Conservation (phyloP, 1,140 invertebrate genomes). For the Mactra quadrangularis region DNA sequence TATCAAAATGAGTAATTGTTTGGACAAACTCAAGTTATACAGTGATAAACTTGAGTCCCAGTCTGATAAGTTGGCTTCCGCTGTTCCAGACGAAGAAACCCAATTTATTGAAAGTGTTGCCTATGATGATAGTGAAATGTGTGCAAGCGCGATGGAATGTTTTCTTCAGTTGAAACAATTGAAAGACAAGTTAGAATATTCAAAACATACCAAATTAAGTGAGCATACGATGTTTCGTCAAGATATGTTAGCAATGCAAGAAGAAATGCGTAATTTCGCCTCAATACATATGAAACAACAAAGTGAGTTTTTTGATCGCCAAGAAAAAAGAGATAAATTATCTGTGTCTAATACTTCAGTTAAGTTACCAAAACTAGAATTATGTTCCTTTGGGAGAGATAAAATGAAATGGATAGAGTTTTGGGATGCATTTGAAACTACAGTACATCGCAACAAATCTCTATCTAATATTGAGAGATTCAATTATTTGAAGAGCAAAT, state of each 20-base stretch:
- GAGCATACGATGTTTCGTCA: not conserved
- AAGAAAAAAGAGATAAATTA: not conserved
- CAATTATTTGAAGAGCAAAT: not conserved
- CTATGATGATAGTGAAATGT: not conserved
- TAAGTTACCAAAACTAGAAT: constrained; percentile 8
- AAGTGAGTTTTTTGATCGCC: constrained; percentile 4
- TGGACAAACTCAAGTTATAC: not conserved
- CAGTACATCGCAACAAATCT: not conserved
- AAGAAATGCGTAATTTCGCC: not conserved
- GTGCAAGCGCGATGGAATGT: not conserved
- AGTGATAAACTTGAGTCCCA: not conserved
- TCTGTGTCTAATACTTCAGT: no score
- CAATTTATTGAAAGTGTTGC: not conserved
- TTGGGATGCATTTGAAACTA: constrained; percentile 16
- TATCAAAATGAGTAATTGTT: no score
- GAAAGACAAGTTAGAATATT: not conserved
- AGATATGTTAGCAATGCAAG: not conserved
- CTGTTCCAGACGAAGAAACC: not conserved
- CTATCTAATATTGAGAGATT: not conserved
- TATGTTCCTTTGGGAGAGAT: not conserved
- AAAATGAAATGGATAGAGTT: constrained; percentile 2
- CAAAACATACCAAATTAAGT: not conserved
- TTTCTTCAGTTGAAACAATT: not conserved
- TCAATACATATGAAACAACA: constrained; percentile 2
- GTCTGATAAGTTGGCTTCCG: not conserved